Percentiles rank a stretch among this genome's conserved stretches.
phyloP scores from a whole-genome alignment of 2,888 invertebrate genomes.

The Helicoverpa assulta region DNA sequence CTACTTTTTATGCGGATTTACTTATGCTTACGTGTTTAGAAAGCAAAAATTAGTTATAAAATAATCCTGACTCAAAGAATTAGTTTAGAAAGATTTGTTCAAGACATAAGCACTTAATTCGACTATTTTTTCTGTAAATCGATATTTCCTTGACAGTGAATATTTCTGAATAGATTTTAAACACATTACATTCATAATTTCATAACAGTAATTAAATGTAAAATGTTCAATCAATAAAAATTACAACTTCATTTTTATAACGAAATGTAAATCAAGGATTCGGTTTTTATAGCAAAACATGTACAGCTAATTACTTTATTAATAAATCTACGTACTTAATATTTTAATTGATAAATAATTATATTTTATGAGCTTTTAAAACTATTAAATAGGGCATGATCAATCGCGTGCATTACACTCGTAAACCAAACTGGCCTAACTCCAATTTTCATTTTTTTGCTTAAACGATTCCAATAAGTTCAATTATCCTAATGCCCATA shows the following conservation, averaged over 20 bases:
- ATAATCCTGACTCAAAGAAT: background rate
- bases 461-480: constrained; percentile 12
- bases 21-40: too few relatives aligned
- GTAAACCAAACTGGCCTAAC: constrained; percentile 37
- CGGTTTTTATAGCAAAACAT: background rate
- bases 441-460: constrained; percentile 14
- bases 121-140: background rate
- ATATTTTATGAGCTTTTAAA: constrained; percentile 2
- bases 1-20: too few relatives aligned
- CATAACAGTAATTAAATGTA: constrained; percentile 10
- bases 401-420: constrained; percentile 25
- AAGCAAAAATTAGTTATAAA: background rate
- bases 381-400: background rate
- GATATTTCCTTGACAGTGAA: background rate
- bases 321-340: background rate
- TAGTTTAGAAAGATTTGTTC: background rate
- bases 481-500: constrained; percentile 60
- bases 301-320: background rate
- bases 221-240: constrained; percentile 16
- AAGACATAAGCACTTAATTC: background rate
- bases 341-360: background rate
- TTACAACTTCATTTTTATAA: constrained; percentile 7
- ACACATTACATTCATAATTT: constrained; percentile 15
- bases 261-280: background rate
- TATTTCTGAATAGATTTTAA: too few relatives aligned